Percentiles rank a stretch among this genome's conserved stretches.
Conservation (phyloP, 1,140 invertebrate species). For the Trissolcus basalis region DNA sequence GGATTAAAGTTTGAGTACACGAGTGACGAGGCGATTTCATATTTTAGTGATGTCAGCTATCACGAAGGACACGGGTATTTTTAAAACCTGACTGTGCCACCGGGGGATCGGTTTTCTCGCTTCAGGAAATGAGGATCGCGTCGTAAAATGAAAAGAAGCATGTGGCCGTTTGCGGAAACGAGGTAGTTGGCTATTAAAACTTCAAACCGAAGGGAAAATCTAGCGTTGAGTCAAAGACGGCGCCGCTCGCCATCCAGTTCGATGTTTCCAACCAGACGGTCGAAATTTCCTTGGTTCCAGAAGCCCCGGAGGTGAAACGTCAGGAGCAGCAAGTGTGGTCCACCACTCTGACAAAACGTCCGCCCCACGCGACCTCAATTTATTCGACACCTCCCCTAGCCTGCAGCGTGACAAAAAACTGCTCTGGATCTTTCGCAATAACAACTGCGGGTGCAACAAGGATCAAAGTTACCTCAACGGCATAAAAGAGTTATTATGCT, state of each 20-base stretch:
- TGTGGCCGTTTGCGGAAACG: conserved; percentile 15
- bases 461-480: conserved; percentile 38
- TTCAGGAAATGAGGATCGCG: background rate
- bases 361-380: conserved; percentile 75
- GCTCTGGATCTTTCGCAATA: conserved; percentile 63
- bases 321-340: conserved; percentile 62
- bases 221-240: conserved; percentile 41
- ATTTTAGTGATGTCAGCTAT: background rate
- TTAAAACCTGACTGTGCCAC: too few relatives aligned
- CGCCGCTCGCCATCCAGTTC: conserved; percentile 32
- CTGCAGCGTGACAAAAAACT: conserved; percentile 67
- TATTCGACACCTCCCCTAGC: conserved; percentile 75
- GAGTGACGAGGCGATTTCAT: conserved; percentile 24
- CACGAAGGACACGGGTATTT: too few relatives aligned
- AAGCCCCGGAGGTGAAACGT: conserved; percentile 60
- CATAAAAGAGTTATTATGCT: conserved; percentile 74
- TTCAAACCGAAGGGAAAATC: conserved; percentile 47
- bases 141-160: background rate
- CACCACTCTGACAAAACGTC: conserved; percentile 69
- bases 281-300: conserved; percentile 57
- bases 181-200: conserved; percentile 9
- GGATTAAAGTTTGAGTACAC: background rate
- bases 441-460: conserved; percentile 10
- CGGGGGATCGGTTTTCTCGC: too few relatives aligned
- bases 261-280: conserved; percentile 37